Evolutionary conservation across 2,113 vertebrate genomes (phyloP).

Genomic region (Haemorhous mexicanus): DNA sequence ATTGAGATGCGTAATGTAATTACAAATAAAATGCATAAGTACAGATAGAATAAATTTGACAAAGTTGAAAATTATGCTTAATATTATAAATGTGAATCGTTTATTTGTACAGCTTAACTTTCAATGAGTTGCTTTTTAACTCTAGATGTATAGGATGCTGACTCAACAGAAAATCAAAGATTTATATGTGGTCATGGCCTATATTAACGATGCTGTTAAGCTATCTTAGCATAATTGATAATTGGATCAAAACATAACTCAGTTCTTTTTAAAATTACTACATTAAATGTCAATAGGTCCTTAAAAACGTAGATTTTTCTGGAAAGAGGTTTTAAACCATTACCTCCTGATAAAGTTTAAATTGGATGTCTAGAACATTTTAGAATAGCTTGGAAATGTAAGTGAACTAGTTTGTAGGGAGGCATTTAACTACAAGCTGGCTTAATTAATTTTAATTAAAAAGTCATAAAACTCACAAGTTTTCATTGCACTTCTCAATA

Average conservation of each 20-base stretch:
- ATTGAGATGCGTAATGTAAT: background rate
- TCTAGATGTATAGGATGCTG: background rate
- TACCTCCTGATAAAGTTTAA: background rate
- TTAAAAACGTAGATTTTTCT: background rate
- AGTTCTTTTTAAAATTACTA: background rate
- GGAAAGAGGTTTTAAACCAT: background rate
- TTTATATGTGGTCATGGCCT: background rate
- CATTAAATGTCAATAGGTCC: background rate
- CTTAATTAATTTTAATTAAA: background rate
- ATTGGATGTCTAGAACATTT: background rate
- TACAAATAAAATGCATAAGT: background rate
- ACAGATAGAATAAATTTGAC: background rate
- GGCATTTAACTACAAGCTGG: background rate
- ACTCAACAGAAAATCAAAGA: background rate
- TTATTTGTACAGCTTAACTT: background rate
- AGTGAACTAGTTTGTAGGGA: background rate
- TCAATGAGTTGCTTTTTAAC: background rate
- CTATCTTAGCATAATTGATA: background rate
- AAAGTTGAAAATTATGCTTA: background rate
- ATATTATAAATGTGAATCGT: background rate
- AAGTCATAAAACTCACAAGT: conserved; percentile 1
- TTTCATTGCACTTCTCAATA: background rate
- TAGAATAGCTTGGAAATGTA: background rate
- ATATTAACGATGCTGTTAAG: background rate
- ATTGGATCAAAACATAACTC: background rate